Evolutionary conservation across 2,797 vertebrate species (phyloP).

Genomic region (Heterohyrax brucei): DNA sequence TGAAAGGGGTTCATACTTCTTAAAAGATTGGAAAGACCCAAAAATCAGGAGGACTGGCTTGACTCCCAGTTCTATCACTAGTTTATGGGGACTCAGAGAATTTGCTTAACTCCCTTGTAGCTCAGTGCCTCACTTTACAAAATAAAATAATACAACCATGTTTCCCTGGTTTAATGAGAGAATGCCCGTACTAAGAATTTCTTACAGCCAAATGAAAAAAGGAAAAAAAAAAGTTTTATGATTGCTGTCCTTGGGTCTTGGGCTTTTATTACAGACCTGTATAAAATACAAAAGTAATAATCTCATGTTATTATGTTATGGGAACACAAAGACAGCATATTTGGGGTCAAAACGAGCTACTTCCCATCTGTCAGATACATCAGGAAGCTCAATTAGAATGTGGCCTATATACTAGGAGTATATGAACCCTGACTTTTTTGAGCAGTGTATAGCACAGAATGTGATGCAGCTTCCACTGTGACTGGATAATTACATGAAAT

Average conservation of each 20-base stretch:
- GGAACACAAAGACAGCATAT: slow-evolving; percentile 71
- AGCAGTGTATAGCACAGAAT: slow-evolving; percentile 56
- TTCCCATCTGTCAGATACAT: slow-evolving; percentile 75
- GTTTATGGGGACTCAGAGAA: slow-evolving; percentile 59
- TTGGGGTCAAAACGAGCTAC: slow-evolving; percentile 74
- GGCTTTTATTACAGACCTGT: slow-evolving; percentile 74
- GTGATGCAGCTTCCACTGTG: slow-evolving; percentile 69
- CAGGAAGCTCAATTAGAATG: slow-evolving; percentile 77
- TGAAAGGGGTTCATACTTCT: slow-evolving; percentile 7
- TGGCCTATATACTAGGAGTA: slow-evolving; percentile 47
- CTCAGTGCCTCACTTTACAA: slow-evolving; percentile 48
- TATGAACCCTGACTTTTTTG: slow-evolving; percentile 73
- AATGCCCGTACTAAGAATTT: slow-evolving; percentile 22
- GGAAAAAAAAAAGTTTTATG: slow-evolving; percentile 47
- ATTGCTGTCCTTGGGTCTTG: slow-evolving; percentile 61
- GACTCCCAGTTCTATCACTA: slow-evolving; percentile 10
- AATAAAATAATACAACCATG: slow-evolving; percentile 59
- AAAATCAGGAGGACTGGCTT: slow-evolving; percentile 20
- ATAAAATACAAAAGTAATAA: slow-evolving; percentile 83
- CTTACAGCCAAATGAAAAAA: slow-evolving; percentile 61
- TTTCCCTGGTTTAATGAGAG: slow-evolving; percentile 69
- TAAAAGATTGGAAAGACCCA: slow-evolving; percentile 49
- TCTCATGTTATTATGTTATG: slow-evolving; percentile 74
- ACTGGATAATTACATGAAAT: slow-evolving; percentile 82
- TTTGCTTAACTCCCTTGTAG: slow-evolving; percentile 23